Base-by-base conservation (phyloP, 1,140 invertebrate species). In the Helicoverpa zea region DNA sequence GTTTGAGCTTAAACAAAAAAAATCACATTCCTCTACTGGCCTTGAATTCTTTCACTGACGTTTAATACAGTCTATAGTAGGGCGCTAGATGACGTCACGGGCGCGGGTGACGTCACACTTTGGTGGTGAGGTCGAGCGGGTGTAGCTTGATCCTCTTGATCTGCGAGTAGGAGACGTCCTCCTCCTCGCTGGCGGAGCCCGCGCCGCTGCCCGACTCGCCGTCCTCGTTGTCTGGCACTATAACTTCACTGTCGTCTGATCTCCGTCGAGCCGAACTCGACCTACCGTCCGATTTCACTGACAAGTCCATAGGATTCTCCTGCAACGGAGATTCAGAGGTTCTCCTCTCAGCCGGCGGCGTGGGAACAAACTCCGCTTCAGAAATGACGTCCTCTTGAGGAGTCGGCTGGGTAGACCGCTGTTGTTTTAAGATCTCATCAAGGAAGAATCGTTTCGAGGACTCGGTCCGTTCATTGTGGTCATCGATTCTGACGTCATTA, bases 281-380 rank as follows among this genome's bases (percentile, higher is more conserved):
- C 54, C 95, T 94, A 23, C 96, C 96, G 49, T 95, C 94, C 3
- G 96, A 96, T 86, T 97, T 97, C 92, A 97, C 97, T 4, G 97
- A 97, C 56, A 98, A 92, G 88, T 98, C 97, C 84, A 98, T 98
- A n/a, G 97, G 97, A 86, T 97, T 96, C 76, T 98, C 97, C 89
- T 97, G 96, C 7, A 96, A 73, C 0, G 94, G 94, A 14, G 95
- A 95, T 78, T 94, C 93, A 1, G 94, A 95, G 7, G 91, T 92
- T 84, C 92, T 91, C 64, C 95, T 86, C 74, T 95, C 94, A 0
- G 91, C 91, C 3, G 94, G 90, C 10, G 94, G 93, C 29, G 92
- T 93, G 2, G 93, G 94, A 61, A 93, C 91, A 70, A 95, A 94
- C 80, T 94, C 91, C 14, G 91, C 87, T 83, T 95, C 94, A 52